Conservation (phyloP, 2,888 invertebrate species). For the Epinotia demarniana region DNA sequence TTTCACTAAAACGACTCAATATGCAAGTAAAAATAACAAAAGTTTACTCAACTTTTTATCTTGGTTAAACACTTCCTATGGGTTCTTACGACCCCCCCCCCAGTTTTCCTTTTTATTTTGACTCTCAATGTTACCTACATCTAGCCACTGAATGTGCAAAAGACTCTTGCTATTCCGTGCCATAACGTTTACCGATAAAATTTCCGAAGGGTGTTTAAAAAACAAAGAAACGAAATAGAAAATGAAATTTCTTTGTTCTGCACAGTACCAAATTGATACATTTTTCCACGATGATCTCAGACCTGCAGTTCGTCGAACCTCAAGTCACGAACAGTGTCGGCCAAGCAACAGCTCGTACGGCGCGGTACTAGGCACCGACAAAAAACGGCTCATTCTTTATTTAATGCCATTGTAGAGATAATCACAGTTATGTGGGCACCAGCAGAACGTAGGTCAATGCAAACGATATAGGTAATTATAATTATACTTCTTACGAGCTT, state of each 20-base stretch:
- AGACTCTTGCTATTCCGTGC: not conserved
- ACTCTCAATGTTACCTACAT: not conserved
- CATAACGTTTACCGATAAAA: not conserved
- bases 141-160: not conserved
- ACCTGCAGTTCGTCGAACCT: conserved; percentile 39
- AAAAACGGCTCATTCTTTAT: conserved; percentile 21
- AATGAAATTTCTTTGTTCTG: not conserved
- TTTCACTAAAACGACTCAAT: too few relatives aligned
- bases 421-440: conserved; percentile 22
- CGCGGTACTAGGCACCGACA: conserved; percentile 45
- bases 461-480: not conserved
- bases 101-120: too few relatives aligned
- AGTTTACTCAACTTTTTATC: too few relatives aligned
- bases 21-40: too few relatives aligned
- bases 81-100: too few relatives aligned
- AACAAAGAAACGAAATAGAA: conserved; percentile 14
- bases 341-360: conserved; percentile 30
- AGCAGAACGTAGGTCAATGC: conserved; percentile 5
- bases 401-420: conserved; percentile 23
- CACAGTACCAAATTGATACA: not conserved
- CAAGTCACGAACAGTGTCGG: conserved; percentile 36
- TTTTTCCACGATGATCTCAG: conserved; percentile 11
- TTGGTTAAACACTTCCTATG: too few relatives aligned
- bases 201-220: not conserved
- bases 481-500: not conserved